phyloP scores from a whole-genome alignment of 2,888 invertebrate species.

The Carabus problematicus region DNA sequence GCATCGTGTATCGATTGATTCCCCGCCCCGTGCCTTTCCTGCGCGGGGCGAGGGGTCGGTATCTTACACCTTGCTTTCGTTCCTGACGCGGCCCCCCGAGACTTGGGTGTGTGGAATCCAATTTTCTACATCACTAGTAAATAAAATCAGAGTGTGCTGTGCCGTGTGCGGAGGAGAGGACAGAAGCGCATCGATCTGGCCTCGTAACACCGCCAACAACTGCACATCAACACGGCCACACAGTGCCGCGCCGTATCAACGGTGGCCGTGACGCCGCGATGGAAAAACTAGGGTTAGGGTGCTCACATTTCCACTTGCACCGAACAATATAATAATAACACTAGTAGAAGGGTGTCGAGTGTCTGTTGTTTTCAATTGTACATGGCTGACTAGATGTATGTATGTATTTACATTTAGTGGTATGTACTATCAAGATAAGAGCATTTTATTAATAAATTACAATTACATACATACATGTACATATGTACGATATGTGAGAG shows the following conservation, averaged over 20 bases:
- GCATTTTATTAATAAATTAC: too few species aligned
- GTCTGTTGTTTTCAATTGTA: too few species aligned
- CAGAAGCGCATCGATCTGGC: slow-evolving; percentile 46
- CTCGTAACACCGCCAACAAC: slow-evolving; percentile 14
- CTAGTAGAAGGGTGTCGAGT: too few species aligned
- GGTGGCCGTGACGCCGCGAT: not conserved
- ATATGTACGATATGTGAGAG: too few species aligned
- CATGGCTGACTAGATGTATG: too few species aligned
- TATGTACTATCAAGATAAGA: too few species aligned
- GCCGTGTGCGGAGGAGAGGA: slow-evolving; percentile 45
- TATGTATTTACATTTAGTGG: too few species aligned
- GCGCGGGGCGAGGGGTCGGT: slow-evolving; percentile 48
- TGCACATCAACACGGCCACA: too few species aligned
- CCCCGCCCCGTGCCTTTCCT: slow-evolving; percentile 32
- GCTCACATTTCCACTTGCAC: slow-evolving; percentile 3
- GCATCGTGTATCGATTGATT: slow-evolving; percentile 53
- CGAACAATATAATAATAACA: too few species aligned
- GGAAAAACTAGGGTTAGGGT: slow-evolving; percentile 40
- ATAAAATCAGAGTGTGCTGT: slow-evolving; percentile 58
- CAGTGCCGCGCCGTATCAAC: too few species aligned
- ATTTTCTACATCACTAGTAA: slow-evolving; percentile 62
- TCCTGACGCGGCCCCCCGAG: slow-evolving; percentile 35
- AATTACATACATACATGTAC: too few species aligned
- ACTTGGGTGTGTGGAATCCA: slow-evolving; percentile 58
- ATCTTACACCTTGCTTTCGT: slow-evolving; percentile 54